A percentile compares a stretch with the other conserved stretches of the same genome.
Evolutionary conservation across 2,113 vertebrate genomes (phyloP).

Genomic region (Laticauda laticaudata): DNA sequence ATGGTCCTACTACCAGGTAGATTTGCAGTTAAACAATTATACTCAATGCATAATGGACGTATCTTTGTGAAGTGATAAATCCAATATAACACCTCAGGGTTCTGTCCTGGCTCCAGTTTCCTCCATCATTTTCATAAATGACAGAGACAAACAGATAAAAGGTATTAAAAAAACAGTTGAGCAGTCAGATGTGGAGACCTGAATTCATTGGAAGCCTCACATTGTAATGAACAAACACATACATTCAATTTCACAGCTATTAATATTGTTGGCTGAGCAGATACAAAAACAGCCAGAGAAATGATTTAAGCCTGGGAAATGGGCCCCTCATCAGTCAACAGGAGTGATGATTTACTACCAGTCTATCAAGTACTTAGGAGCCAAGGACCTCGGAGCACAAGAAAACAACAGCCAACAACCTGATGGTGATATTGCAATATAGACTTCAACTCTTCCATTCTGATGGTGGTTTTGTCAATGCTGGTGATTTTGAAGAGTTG

Average conservation of each 20-base stretch:
- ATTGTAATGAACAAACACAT: background rate
- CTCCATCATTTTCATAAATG: background rate
- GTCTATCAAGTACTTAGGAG: background rate
- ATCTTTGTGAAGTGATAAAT: background rate
- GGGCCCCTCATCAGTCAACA: no score
- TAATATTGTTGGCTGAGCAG: background rate
- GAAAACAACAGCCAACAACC: background rate
- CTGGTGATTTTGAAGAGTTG: no score
- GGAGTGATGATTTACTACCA: no score
- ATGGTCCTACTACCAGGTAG: background rate
- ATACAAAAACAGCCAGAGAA: background rate
- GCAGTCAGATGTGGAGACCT: background rate
- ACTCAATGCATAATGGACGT: background rate
- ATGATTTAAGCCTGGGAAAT: background rate
- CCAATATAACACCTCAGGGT: background rate
- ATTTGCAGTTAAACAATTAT: background rate
- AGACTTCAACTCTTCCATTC: no score
- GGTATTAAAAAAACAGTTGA: background rate
- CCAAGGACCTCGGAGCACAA: background rate
- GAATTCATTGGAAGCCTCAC: background rate
- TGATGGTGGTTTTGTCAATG: no score
- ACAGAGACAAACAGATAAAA: background rate
- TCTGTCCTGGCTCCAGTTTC: background rate
- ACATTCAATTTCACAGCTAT: background rate
- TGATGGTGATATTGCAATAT: no score